Evolutionary conservation across 2,113 vertebrate genomes (phyloP), one percentile per base, ranked within the genome.

Genomic region (Trematocara stigmaticum): DNA sequence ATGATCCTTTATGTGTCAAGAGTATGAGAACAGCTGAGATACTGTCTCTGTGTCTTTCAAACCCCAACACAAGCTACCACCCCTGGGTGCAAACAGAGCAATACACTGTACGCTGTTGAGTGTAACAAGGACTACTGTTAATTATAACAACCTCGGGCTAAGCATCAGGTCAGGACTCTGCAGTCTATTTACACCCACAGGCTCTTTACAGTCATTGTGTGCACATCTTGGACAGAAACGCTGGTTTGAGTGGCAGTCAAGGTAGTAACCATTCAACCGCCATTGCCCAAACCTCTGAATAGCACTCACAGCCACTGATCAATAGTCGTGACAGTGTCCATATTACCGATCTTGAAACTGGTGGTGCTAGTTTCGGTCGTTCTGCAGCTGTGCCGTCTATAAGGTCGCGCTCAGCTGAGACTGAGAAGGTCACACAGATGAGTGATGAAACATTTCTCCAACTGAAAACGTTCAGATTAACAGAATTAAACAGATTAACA

Each of bases 171-270:
- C 66, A 74, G 40, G 40, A 74, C 66, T 47, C 20, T 20, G 18
- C 8, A 53, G n/a, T 53, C n/a, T 2, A 45, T 29, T 74, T 74
- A 74, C 66, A 71, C 13, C 20, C 23, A 71, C 40, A 15, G 11
- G 35, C 61, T 12, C n/a, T 20, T 23, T 69, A 29, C 35, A 69
- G 18, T 69, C 56, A 20, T 5, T 69, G n/a, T 12, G n/a, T 69
- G 13, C 20, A 71, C 66, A 45, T 47, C 8, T 40, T 71, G 13
- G 20, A 47, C 40, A 71, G 66, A 45, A 47, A 74, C 0, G 1
- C 66, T 6, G 40, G 61, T 40, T 40, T 66, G 3, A 23, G 35
- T 13, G 35, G 66, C 8, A 29, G 8, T 47, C 0, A 71, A 0
- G 3, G 13, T 45, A 16, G 40, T 38, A 64, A 38, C 40, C 40